Evolutionary conservation across 2,888 invertebrate species (phyloP).

Genomic region (Conomelus anceps): DNA sequence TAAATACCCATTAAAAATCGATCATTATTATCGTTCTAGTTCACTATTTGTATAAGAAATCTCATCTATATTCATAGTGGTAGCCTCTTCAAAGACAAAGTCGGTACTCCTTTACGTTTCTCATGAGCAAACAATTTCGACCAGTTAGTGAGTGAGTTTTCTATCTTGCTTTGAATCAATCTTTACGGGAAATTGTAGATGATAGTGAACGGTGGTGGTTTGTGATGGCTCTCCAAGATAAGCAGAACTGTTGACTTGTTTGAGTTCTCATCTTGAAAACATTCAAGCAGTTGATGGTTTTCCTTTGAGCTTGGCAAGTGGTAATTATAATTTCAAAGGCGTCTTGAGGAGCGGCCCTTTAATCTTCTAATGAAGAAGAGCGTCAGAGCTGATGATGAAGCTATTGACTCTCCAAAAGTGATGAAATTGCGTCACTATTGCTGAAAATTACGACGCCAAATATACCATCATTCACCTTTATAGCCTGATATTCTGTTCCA

Average conservation of each 20-base stretch:
- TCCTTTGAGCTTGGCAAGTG: constrained; percentile 1
- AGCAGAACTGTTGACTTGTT: neutral
- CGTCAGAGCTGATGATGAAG: neutral
- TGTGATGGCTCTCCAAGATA: neutral
- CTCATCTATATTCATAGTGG: too few species aligned
- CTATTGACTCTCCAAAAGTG: neutral
- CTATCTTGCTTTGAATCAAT: neutral
- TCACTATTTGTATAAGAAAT: too few species aligned
- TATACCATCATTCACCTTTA: neutral
- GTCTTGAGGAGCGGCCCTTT: constrained; percentile 1
- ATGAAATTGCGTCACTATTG: neutral
- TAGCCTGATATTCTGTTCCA: neutral
- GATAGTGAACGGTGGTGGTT: neutral
- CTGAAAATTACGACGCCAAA: neutral
- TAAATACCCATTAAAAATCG: too few species aligned
- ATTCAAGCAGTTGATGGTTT: neutral
- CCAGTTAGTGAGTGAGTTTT: neutral
- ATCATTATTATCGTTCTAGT: too few species aligned
- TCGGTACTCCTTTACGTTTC: neutral
- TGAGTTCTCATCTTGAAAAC: constrained; percentile 6
- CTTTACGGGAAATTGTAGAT: neutral
- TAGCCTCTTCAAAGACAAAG: neutral
- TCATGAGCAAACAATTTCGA: neutral
- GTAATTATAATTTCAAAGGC: constrained; percentile 13
- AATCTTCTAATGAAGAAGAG: constrained; percentile 11